These are phyloP conservation scores for Eucidaris tribuloides DNA, from an alignment of 35 echinoderm and acorn worm species.

Conservation along the genomic window DNA sequence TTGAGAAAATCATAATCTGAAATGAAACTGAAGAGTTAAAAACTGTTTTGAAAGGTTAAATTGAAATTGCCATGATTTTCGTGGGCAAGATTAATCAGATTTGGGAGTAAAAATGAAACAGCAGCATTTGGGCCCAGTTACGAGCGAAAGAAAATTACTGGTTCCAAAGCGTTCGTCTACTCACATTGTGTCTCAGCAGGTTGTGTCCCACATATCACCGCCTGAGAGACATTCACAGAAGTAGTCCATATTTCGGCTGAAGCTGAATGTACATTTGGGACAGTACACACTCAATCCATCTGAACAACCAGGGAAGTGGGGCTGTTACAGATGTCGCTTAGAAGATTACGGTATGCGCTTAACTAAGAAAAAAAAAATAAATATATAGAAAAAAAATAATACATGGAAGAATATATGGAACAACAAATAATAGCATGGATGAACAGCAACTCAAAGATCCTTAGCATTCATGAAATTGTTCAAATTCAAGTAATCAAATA, in stretches of 20 bases:
- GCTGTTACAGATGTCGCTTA: slow-evolving; percentile 28
- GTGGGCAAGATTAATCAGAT: neutral
- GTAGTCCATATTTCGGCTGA: slow-evolving; percentile 42
- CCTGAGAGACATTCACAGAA: slow-evolving; percentile 49
- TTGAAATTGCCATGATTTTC: neutral
- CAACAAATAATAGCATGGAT: neutral
- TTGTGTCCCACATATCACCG: slow-evolving; percentile 45
- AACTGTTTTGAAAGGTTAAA: neutral
- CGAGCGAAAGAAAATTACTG: too few relatives aligned
- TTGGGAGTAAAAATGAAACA: neutral
- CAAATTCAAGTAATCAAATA: too few relatives aligned
- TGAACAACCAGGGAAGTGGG: neutral
- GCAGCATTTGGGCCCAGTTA: too few relatives aligned
- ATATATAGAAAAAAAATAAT: too few relatives aligned
- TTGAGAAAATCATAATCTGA: neutral
- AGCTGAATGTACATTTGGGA: slow-evolving; percentile 41
- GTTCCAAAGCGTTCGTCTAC: too few relatives aligned
- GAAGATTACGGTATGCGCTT: neutral
- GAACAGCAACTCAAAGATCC: too few relatives aligned
- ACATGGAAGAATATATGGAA: neutral
- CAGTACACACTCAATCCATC: slow-evolving; percentile 52
- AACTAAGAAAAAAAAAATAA: slow-evolving; percentile 10
- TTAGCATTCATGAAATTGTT: too few relatives aligned
- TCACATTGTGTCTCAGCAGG: slow-evolving; percentile 52
- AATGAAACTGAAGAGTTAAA: neutral